Base-by-base conservation (phyloP, 2,797 vertebrate species). In the Nannoperca obscura region DNA sequence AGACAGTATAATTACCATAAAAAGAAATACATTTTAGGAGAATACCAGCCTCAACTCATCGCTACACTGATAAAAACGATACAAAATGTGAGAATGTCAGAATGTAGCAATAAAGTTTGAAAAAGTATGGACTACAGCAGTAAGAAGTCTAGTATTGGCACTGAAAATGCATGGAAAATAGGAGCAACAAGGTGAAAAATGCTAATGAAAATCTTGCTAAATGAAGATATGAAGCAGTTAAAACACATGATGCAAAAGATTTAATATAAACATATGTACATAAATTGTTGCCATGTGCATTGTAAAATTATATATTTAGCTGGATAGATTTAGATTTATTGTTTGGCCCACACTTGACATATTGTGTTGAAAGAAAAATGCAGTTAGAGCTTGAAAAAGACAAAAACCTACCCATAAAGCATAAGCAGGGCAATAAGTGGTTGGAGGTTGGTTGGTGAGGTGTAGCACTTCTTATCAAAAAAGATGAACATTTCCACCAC, bases 401-500 rank as follows among this genome's bases (percentile, higher is more conserved):
- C 14, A 11, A 13, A 32, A 22, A 81, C 91, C 10, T 75, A 94
- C 93, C 93, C 93, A 54, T 94, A 94, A 19, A 94, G 89, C 88
- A 94, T 88, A 9, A 99, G 95, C 81, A 99, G 90, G 2, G 95
- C 92, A 20, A 96, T 50, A 0, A 99, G 93, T 5, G 96, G 97
- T 11, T 97, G 96, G 55, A 99, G 95, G 61, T 97, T 97, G 46
- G 90, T 83, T 0, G 95, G 76, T 40, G 98, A 98, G 1, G 96
- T 95, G 62, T 97, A 99, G 7, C 97, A 98, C 91, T 96, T 97
- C 92, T 99, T 98, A 80, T 97, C 92, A 86, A 99, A 99, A 40
- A 90, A 96, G 32, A 94, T 36, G 32, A 99, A 99, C 82, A 98
- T 97, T 68, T 93, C 77, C 86, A 98, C 96, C 74, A 99, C 96